Percentiles rank a stretch among this genome's conserved stretches.
Conservation (phyloP, 2,888 invertebrate genomes). For the Pseudolycoriella hygida region DNA sequence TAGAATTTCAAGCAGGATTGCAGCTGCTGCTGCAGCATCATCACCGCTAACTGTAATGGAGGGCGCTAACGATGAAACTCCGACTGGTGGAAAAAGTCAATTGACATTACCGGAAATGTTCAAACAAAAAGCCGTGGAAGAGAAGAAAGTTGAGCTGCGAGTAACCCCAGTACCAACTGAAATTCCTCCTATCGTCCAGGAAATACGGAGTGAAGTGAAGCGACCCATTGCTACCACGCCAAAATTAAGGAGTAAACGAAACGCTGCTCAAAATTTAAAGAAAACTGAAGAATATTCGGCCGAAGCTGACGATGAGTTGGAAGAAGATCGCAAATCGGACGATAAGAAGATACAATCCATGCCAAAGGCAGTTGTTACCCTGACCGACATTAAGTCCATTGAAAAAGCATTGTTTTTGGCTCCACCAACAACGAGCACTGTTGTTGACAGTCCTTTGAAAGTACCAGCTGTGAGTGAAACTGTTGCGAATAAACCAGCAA, state of each 20-base stretch:
- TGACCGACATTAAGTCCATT: slow-evolving; percentile 4
- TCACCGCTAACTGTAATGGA: slow-evolving; percentile 1
- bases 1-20: slow-evolving; percentile 10
- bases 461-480: background rate
- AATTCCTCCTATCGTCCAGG: slow-evolving; percentile 10
- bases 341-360: slow-evolving; percentile 1
- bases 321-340: slow-evolving; percentile 15
- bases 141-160: background rate
- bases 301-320: slow-evolving; percentile 50
- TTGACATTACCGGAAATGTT: slow-evolving; percentile 27
- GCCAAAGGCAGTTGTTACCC: slow-evolving; percentile 1
- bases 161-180: slow-evolving; percentile 6
- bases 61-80: slow-evolving; percentile 10
- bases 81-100: slow-evolving; percentile 17
- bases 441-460: background rate
- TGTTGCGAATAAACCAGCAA: background rate
- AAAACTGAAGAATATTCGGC: slow-evolving; percentile 41
- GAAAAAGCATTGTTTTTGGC: background rate
- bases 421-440: background rate
- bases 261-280: slow-evolving; percentile 16
- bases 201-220: slow-evolving; percentile 9
- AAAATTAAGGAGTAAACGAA: slow-evolving; percentile 20
- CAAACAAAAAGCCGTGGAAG: slow-evolving; percentile 12
- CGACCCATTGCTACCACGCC: slow-evolving; percentile 22
- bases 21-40: slow-evolving; percentile 6